phyloP scores from a whole-genome alignment of 2,113 vertebrate species.

The Gasterosteus nipponicus region DNA sequence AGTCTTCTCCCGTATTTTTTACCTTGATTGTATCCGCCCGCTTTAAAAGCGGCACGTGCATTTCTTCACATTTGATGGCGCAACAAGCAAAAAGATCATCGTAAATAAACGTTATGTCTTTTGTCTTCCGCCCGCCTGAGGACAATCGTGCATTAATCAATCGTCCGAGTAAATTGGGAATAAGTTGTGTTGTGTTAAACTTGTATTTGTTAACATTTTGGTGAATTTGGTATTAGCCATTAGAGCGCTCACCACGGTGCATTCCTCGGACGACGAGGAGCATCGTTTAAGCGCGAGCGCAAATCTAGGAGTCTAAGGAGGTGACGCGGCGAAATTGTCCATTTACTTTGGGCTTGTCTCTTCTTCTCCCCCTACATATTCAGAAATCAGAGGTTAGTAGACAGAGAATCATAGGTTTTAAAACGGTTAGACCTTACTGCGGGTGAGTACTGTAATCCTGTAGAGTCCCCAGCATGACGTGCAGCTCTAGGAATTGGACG shows the following conservation, averaged over 20 bases:
- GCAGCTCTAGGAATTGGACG: slow-evolving; percentile 74
- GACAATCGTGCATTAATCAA: not conserved
- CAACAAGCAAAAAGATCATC: not conserved
- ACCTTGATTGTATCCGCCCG: slow-evolving; percentile 18
- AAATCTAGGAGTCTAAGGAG: slow-evolving; percentile 39
- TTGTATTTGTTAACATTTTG: not conserved
- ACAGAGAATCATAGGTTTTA: slow-evolving; percentile 77
- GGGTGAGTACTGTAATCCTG: slow-evolving; percentile 83
- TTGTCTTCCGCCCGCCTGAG: not conserved
- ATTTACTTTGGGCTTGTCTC: slow-evolving; percentile 84
- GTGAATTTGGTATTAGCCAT: not conserved
- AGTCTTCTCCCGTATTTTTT: slow-evolving; percentile 46
- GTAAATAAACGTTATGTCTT: not conserved
- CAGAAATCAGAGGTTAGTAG: slow-evolving; percentile 87
- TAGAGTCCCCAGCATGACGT: slow-evolving; percentile 81
- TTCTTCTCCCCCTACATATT: slow-evolving; percentile 84
- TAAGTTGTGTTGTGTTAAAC: not conserved
- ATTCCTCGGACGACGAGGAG: slow-evolving; percentile 27
- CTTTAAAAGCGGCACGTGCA: slow-evolving; percentile 16
- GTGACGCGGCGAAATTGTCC: slow-evolving; percentile 63
- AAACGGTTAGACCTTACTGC: slow-evolving; percentile 81
- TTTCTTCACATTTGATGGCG: slow-evolving; percentile 10
- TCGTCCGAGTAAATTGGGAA: not conserved
- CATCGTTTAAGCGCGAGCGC: slow-evolving; percentile 39
- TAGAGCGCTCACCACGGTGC: slow-evolving; percentile 33